These are phyloP conservation scores for Cerastis leucographa DNA, from an alignment of 2,888 invertebrate species.

Conservation along the genomic window DNA sequence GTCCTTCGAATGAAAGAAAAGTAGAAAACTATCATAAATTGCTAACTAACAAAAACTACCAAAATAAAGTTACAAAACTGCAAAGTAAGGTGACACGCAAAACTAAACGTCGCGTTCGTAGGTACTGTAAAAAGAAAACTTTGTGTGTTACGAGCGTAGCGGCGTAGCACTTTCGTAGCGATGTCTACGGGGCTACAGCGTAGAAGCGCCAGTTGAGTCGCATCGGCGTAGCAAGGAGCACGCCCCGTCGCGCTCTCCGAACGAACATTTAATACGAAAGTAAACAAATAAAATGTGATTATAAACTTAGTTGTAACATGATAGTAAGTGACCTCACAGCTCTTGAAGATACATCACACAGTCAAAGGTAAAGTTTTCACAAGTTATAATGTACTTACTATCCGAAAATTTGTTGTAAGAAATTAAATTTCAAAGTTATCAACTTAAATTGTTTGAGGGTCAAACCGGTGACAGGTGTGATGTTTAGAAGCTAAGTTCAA, in stretches of 20 bases:
- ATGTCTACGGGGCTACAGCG: slow-evolving; percentile 52
- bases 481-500: slow-evolving; percentile 18
- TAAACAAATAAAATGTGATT: slow-evolving; percentile 76
- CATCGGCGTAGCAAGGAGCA: slow-evolving; percentile 67
- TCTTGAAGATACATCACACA: slow-evolving; percentile 58
- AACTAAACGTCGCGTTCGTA: slow-evolving; percentile 12
- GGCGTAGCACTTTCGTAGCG: slow-evolving; percentile 57
- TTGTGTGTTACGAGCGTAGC: slow-evolving; percentile 41
- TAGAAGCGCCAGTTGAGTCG: slow-evolving; percentile 72
- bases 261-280: slow-evolving; percentile 68
- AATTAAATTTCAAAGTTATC: slow-evolving; percentile 7
- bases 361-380: slow-evolving; percentile 63
- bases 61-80: slow-evolving; percentile 22
- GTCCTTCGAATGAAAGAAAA: background rate
- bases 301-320: slow-evolving; percentile 70
- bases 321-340: slow-evolving; percentile 61
- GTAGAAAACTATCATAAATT: slow-evolving; percentile 18
- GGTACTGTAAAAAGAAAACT: slow-evolving; percentile 51
- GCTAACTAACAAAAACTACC: slow-evolving; percentile 14
- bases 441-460: slow-evolving; percentile 42
- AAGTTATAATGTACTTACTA: slow-evolving; percentile 8
- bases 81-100: slow-evolving; percentile 38
- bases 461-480: slow-evolving; percentile 40
- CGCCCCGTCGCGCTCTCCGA: slow-evolving; percentile 64
- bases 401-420: background rate